These are phyloP conservation scores for Acestrorhynchus altus DNA, from an alignment of 2,797 vertebrate genomes.

Conservation along the genomic window DNA sequence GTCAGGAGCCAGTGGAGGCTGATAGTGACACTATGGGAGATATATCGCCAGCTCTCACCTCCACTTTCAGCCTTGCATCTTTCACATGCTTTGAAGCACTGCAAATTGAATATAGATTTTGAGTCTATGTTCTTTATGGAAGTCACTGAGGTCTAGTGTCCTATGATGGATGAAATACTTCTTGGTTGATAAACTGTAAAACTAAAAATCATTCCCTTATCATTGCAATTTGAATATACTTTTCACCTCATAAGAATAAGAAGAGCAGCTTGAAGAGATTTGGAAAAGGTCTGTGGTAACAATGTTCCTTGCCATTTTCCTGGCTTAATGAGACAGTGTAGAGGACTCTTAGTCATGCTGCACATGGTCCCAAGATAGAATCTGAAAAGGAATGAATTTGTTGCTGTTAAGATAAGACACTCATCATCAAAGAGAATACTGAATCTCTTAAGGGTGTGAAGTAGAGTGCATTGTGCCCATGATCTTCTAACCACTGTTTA, in stretches of 20 bases:
- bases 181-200: conserved; percentile 38
- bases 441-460: background rate
- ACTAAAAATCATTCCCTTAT: conserved; percentile 23
- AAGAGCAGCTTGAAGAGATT: background rate
- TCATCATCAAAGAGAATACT: background rate
- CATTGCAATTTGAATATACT: background rate
- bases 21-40: conserved; percentile 36
- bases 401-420: background rate
- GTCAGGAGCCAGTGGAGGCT: conserved; percentile 50
- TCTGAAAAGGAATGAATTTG: background rate
- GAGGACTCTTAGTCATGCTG: background rate
- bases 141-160: conserved; percentile 38
- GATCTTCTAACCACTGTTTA: background rate
- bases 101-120: conserved; percentile 51
- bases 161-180: conserved; percentile 2
- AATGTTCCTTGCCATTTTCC: background rate
- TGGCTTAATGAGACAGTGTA: conserved; percentile 9
- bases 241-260: background rate
- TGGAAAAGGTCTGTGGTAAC: background rate
- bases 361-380: conserved; percentile 23
- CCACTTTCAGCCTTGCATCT: conserved; percentile 54
- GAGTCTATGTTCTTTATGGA: conserved; percentile 44
- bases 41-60: conserved; percentile 53
- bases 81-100: conserved; percentile 38
- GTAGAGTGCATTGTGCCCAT: background rate